Evolutionary conservation across 2,113 vertebrate species (phyloP).

Genomic region (Pollimyrus isidori): DNA sequence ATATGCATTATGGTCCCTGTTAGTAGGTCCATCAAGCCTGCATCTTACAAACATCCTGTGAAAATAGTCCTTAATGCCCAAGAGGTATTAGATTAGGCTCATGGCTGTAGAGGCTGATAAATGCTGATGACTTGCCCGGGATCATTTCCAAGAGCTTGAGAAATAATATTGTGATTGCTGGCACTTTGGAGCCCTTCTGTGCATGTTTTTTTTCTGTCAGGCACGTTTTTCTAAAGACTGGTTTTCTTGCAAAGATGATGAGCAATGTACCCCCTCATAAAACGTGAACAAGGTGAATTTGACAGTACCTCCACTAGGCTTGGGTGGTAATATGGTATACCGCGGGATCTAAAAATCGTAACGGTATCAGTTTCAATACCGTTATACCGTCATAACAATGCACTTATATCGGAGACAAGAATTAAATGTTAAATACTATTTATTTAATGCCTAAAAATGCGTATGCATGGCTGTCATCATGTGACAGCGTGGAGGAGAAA

Average conservation of each 20-base stretch:
- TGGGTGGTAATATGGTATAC: no score
- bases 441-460: no score
- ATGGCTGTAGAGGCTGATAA: not conserved
- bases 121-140: not conserved
- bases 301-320: not conserved
- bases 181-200: not conserved
- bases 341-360: no score
- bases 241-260: not conserved
- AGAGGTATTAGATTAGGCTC: not conserved
- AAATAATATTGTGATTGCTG: not conserved
- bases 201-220: not conserved
- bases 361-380: no score
- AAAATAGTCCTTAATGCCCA: not conserved
- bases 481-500: no score
- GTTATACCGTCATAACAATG: no score
- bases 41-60: not conserved
- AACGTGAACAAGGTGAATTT: not conserved
- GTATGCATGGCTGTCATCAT: no score
- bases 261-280: not conserved
- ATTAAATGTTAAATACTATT: no score
- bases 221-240: not conserved
- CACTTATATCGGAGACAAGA: no score
- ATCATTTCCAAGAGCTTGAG: not conserved
- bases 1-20: not conserved
- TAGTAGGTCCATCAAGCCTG: not conserved